Evolutionary conservation across 2,113 vertebrate species (phyloP).

Genomic region (Callionymus lyra): DNA sequence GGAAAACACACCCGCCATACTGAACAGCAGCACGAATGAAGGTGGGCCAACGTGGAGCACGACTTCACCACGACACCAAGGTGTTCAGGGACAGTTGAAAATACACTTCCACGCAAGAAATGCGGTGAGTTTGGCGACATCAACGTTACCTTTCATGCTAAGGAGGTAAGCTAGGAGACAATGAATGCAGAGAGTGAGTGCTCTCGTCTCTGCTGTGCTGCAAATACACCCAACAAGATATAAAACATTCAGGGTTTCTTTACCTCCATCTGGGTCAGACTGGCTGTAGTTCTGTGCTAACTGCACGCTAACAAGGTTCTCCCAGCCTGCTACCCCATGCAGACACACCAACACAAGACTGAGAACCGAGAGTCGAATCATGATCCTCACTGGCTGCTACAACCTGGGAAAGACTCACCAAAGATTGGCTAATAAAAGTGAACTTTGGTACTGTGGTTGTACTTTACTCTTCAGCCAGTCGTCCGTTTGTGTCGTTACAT

Average conservation of each 20-base stretch:
- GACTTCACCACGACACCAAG: not conserved
- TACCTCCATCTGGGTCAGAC: constrained; percentile 13
- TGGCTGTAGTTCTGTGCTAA: constrained; percentile 6
- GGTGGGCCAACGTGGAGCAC: not conserved
- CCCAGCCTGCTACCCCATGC: not conserved
- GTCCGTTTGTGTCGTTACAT: too few species aligned
- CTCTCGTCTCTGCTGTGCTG: not conserved
- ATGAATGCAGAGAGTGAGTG: constrained; percentile 10
- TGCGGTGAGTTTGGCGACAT: not conserved
- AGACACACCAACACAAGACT: constrained; percentile 3
- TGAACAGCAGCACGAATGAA: not conserved
- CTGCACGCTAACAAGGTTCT: constrained; percentile 18
- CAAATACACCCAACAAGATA: not conserved
- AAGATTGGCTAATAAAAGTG: too few species aligned
- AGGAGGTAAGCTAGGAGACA: constrained; percentile 24
- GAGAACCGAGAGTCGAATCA: not conserved
- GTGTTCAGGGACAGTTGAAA: not conserved
- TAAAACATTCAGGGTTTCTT: not conserved
- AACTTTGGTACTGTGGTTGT: not conserved
- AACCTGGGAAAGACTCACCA: too few species aligned
- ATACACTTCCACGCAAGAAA: not conserved
- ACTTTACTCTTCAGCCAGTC: not conserved
- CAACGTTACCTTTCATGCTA: constrained; percentile 26
- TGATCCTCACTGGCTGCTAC: not conserved
- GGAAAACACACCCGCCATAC: not conserved